Evolutionary conservation across 2,797 vertebrate species (phyloP), one percentile per base, ranked within the genome.

Genomic region (Myotis pilosus): DNA sequence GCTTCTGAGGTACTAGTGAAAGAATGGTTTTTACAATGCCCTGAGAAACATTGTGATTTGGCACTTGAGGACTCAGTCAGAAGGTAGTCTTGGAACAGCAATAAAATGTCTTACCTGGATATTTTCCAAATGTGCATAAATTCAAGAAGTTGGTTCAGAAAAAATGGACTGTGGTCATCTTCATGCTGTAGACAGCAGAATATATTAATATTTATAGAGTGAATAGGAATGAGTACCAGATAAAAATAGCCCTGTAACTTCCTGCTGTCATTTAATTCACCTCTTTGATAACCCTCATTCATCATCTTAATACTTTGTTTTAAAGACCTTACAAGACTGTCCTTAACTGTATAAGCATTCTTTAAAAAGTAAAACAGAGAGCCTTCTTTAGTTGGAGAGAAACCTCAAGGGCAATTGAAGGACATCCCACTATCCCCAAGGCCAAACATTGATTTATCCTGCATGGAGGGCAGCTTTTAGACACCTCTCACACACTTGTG

Each of bases 141-240:
- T 96, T 96, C 86, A 19, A 98, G 95, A 71, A 98, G 96, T 16
- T 98, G 93, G 17, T 96, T 96, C 57, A 98, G 91, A 95, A 87
- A 22, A 89, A 98, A 97, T n/a, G 6, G 91, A 57, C 92, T 92
- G 60, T 95, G 97, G 96, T 98, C 98, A 97, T 98, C 98, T 38
- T 55, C 97, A 64, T 36, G 38, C 98, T 98, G 96, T 95, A 92
- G 95, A 92, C 60, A 94, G 80, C 94, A 74, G 96, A 93, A 55
- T 30, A 30, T 23, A 91, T 4, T 94, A 68, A 88, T 87, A 97
- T 93, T 96, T 41, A 83, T 0, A 33, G n/a, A 30, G 76, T 64
- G 97, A 93, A 19, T 62, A 47, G 55, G 1, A 92, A 94, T 49
- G 76, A 96, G n/a, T 62, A 84, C 0, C 20, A 12, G 82, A 92